Base-by-base conservation (phyloP, 37 sponge, comb jelly and placozoan species). In the Tethya wilhelma region DNA sequence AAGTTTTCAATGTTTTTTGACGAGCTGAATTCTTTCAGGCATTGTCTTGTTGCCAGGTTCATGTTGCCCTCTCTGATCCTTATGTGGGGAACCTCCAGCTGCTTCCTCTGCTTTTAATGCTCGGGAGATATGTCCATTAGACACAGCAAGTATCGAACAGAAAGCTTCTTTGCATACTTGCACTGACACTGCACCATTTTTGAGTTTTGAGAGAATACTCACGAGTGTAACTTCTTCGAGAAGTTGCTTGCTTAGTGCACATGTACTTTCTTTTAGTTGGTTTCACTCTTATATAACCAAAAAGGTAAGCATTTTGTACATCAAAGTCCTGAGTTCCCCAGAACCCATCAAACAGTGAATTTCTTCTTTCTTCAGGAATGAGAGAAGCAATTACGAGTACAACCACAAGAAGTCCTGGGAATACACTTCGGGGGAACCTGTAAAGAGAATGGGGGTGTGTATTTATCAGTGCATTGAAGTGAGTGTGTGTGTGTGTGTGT, bases 1-100 rank as follows among this genome's bases (percentile, higher is more conserved):
- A 86, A 86, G 5, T 19, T 39, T 69, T 69, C 34, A 28, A 86
- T 78, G 53, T 86, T 69, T 56, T 63, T 77, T 84, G 3, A 77
- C 69, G 8, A 6, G 14, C 14, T 64, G 41, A 1, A 74, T 75
- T 9, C 28, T 41, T 14, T 22, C 42, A 17, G 64, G 57, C 37
- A 68, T 1, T 29, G 81, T 69, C 19, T 69, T 68, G 71, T 68
- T 57, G 2, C 40, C 44, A 57, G 71, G 70, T 56, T 7, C 26
- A 31, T 80, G 71, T 2, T 59, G 22, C 9, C 81, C 81, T 34
- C 81, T 37, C 44, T 80, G 38, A 55, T 80, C 81, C 38, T 8
- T 11, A 3, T 68, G 59, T 34, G 60, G 70, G 2, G 59, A 19
- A 37, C 42, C 81, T 30, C 81, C 81, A 25, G 20, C 56, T 12